Conservation (phyloP, 2,888 invertebrate species). For the Tenthredo livida region DNA sequence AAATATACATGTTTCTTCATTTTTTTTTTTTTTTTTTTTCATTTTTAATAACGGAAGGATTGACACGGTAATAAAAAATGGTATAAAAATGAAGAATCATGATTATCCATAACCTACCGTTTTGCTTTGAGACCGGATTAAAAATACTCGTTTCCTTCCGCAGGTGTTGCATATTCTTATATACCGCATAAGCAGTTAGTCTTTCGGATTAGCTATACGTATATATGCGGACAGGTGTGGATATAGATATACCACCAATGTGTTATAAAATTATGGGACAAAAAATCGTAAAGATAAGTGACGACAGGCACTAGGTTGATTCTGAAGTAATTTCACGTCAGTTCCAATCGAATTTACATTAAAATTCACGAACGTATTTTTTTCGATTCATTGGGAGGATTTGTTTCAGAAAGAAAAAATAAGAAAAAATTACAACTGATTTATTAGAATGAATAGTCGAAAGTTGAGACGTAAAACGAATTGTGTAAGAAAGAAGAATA, state of each 20-base stretch:
- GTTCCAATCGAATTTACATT: too few relatives aligned
- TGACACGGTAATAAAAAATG: constrained; percentile 14
- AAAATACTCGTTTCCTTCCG: neutral
- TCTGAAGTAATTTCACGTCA: too few relatives aligned
- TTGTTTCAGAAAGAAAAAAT: neutral
- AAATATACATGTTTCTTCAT: neutral
- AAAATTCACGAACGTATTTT: too few relatives aligned
- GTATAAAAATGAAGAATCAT: neutral
- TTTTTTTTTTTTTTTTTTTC: neutral
- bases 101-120: neutral
- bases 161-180: neutral
- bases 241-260: neutral
- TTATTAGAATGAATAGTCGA: neutral
- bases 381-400: neutral
- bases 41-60: constrained; percentile 16
- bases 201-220: neutral
- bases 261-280: neutral
- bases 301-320: too few relatives aligned
- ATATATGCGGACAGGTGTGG: neutral
- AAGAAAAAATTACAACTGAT: neutral
- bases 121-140: neutral
- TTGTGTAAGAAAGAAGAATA: neutral
- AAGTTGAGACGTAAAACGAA: neutral
- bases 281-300: too few relatives aligned
- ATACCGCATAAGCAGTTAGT: neutral